Evolutionary conservation across 1,140 invertebrate genomes (phyloP).

Genomic region (Venustaconcha ellipsiformis): DNA sequence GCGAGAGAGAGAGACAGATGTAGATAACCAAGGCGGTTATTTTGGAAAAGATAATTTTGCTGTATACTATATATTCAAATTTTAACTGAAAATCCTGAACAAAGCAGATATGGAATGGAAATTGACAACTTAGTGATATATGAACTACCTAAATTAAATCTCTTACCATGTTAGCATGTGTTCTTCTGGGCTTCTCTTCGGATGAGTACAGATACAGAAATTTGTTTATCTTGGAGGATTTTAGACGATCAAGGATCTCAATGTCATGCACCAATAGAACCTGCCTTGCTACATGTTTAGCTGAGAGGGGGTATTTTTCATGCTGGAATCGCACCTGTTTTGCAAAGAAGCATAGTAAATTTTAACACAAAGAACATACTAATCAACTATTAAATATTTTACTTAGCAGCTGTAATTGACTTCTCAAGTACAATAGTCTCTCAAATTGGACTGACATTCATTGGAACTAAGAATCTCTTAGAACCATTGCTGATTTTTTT

Average conservation of each 20-base stretch:
- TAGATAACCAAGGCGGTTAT: too few relatives aligned
- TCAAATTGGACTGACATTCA: too few relatives aligned
- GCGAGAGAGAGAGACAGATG: too few relatives aligned
- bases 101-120: too few relatives aligned
- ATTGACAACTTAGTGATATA: too few relatives aligned
- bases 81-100: too few relatives aligned
- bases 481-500: too few relatives aligned
- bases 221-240: conserved; percentile 91
- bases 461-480: too few relatives aligned
- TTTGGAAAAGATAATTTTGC: too few relatives aligned
- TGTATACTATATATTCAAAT: too few relatives aligned
- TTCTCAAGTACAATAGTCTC: too few relatives aligned
- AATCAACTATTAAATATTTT: neutral
- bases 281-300: conserved; percentile 84
- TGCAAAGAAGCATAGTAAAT: neutral
- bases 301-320: conserved; percentile 85
- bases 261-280: conserved; percentile 88
- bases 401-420: neutral
- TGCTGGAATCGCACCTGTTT: conserved; percentile 85
- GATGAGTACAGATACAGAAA: conserved; percentile 91
- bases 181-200: conserved; percentile 81
- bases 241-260: conserved; percentile 90
- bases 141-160: conserved; percentile 6
- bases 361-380: neutral
- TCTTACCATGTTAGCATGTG: conserved; percentile 88